Conservation (phyloP, 2,888 invertebrate genomes). For the Uloborus plumipes region DNA sequence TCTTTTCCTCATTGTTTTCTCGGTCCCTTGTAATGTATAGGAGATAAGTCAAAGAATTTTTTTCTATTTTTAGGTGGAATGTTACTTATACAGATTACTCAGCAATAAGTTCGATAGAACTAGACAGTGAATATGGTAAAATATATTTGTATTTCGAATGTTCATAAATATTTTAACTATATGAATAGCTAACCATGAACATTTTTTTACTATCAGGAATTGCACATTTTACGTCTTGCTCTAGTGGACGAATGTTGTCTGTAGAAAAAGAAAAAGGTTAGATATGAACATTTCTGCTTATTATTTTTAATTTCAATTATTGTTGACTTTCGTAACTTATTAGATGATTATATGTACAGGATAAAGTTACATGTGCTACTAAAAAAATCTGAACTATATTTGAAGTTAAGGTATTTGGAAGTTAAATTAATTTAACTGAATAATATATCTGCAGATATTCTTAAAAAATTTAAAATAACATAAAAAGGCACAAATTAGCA, state of each 20-base stretch:
- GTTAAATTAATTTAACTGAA: no score
- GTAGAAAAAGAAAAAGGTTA: conserved; percentile 82
- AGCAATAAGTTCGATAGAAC: conserved; percentile 79
- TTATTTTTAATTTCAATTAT: no score
- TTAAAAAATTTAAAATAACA: no score
- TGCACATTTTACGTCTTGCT: conserved; percentile 90
- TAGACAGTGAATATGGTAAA: conserved; percentile 83
- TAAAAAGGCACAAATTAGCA: no score
- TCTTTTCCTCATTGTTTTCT: background rate
- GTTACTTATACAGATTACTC: conserved; percentile 97
- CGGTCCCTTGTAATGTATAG: background rate
- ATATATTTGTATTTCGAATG: background rate
- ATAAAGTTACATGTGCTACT: no score
- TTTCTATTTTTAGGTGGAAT: conserved; percentile 81
- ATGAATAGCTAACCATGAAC: background rate
- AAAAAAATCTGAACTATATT: no score
- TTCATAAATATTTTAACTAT: background rate
- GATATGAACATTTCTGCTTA: no score
- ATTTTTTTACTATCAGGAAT: conserved; percentile 77
- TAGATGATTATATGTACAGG: no score
- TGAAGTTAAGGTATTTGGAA: no score
- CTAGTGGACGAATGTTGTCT: conserved; percentile 87
- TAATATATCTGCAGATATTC: no score
- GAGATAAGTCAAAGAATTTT: no score
- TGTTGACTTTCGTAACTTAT: no score